Base-by-base conservation (phyloP, 2,113 vertebrate genomes). In the Charadrius vociferus region DNA sequence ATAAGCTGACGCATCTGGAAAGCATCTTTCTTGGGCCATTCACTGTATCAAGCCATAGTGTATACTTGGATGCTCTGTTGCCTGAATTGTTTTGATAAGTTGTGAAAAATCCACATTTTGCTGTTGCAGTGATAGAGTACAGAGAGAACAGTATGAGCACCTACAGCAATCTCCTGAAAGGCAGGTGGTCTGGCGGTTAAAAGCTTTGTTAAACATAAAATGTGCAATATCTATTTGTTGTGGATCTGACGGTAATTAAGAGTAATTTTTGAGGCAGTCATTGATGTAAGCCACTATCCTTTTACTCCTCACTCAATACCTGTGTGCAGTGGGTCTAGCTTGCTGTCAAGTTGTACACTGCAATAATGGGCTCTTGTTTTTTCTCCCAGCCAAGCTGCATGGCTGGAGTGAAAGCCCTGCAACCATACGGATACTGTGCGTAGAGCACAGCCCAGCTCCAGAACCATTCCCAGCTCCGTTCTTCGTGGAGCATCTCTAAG, bases 1-100 rank as follows among this genome's bases (percentile, higher is more conserved):
- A 88, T 62, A 82, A 91, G 61, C 62, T 91, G 84, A 17, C 0
- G 13, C 91, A 93, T 96, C 94, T 97, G 94, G 95, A 90, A 82
- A 26, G 81, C 37, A n/a, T 91, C 73, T 94, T 86, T 73, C 81
- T 41, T 50, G 47, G 53, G 66, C 58, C 30, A 7, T 70, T 71
- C 52, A 3, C 52, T 87, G 5, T 63, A n/a, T 34, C 77, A 77
- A 2, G 41, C 65, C 14, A 0, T 49, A 93, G 58, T 2, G 14
- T 55, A 5, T 50, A 32, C 52, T 68, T 65, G 3, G 58, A 29
- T 83, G 81, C 45, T 47, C 15, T 81, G 26, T 55, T 70, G 41
- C 67, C 66, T 5, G 56, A 27, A 29, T 56, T 80, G 62, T 65
- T 95, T 66, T 18, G 58, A 11, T 81, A 73, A 70, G 19, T 26